Percentiles rank a stretch among this genome's conserved stretches.
Conservation (phyloP, 1,140 invertebrate genomes). For the Pseudomyrmex pallidus region DNA sequence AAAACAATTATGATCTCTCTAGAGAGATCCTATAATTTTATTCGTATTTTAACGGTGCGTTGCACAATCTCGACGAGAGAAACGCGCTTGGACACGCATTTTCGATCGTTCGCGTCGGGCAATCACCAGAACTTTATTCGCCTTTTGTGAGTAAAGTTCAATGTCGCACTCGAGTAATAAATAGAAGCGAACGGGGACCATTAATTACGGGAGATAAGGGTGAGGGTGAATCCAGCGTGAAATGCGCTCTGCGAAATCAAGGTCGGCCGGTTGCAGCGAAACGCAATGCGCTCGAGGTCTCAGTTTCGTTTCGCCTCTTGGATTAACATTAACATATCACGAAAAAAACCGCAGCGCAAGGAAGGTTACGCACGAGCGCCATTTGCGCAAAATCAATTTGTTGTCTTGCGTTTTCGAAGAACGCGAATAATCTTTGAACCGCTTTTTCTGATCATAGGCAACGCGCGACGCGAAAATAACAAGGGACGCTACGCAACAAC, state of each 20-base stretch:
- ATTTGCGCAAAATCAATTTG: not conserved
- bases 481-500: too few species aligned
- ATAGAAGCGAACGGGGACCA: slow-evolving; percentile 36
- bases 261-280: slow-evolving; percentile 39
- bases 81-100: not conserved
- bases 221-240: slow-evolving; percentile 49
- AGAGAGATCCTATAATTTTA: not conserved
- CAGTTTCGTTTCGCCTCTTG: slow-evolving; percentile 25
- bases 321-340: slow-evolving; percentile 43
- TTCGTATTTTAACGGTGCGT: not conserved
- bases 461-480: too few species aligned
- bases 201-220: slow-evolving; percentile 52
- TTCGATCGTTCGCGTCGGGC: slow-evolving; percentile 7
- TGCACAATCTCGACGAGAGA: not conserved
- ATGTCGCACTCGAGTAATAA: slow-evolving; percentile 48
- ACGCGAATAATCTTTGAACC: not conserved
- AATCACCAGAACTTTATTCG: not conserved
- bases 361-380: not conserved
- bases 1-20: too few species aligned
- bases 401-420: not conserved
- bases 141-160: slow-evolving; percentile 8
- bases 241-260: slow-evolving; percentile 46
- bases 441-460: not conserved
- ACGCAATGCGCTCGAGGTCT: slow-evolving; percentile 18
- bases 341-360: not conserved